Conservation (phyloP, 2,797 vertebrate genomes). For the Pygocentrus nattereri region DNA sequence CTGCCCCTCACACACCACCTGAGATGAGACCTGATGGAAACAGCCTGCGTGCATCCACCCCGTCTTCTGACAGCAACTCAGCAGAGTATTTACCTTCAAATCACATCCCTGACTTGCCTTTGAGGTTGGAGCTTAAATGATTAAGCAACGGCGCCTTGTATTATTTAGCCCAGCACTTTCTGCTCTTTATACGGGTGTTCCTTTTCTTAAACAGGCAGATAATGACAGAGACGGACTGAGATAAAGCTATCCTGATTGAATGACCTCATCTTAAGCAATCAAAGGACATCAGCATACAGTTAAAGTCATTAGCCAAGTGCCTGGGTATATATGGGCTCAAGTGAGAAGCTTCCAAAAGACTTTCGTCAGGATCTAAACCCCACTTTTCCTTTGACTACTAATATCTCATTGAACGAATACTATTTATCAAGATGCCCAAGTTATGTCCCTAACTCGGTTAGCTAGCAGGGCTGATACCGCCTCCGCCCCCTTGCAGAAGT, state of each 20-base stretch:
- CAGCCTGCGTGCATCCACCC: neutral
- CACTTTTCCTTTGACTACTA: no score
- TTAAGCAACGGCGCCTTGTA: neutral
- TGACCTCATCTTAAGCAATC: neutral
- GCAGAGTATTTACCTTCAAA: neutral
- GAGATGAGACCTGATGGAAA: slow-evolving; percentile 2
- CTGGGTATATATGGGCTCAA: neutral
- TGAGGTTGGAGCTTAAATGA: neutral
- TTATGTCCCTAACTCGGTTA: no score
- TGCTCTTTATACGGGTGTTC: neutral
- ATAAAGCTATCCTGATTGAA: neutral
- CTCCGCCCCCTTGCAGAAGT: no score
- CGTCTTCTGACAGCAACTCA: neutral
- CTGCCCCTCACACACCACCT: slow-evolving; percentile 19
- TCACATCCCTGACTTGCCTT: neutral
- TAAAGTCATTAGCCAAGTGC: no score
- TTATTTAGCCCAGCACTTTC: neutral
- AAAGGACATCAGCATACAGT: neutral
- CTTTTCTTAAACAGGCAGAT: neutral
- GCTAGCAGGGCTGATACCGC: no score
- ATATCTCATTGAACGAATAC: no score
- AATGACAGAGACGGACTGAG: neutral
- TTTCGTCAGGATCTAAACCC: neutral
- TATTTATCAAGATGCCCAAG: no score
- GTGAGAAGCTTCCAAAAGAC: neutral